phyloP scores from a whole-genome alignment of 2,797 vertebrate genomes.

The Gymnoscopelus microlampas region DNA sequence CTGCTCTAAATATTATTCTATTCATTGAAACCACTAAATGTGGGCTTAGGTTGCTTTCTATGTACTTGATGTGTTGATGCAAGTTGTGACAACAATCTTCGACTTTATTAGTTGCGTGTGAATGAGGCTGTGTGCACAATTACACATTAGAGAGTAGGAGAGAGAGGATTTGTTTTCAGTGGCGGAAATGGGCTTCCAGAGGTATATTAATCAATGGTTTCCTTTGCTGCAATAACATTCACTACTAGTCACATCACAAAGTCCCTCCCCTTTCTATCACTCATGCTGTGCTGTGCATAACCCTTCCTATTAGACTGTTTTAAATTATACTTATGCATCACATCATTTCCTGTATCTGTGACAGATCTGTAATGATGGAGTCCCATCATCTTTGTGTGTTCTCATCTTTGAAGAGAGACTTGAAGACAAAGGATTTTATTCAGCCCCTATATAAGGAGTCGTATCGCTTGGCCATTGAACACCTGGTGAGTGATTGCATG shows the following conservation, averaged over 20 bases:
- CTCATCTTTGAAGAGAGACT: slow-evolving; percentile 88
- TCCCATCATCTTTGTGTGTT: slow-evolving; percentile 83
- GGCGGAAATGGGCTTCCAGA: no score
- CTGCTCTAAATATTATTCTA: no score
- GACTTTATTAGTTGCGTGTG: no score
- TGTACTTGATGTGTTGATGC: no score
- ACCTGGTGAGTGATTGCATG: slow-evolving; percentile 78
- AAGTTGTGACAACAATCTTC: no score
- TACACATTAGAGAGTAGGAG: no score
- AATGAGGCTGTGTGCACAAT: no score
- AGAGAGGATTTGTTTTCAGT: no score
- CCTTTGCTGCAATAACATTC: background rate
- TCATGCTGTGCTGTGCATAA: background rate
- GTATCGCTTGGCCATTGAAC: slow-evolving; percentile 92
- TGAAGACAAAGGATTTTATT: slow-evolving; percentile 86
- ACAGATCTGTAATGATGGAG: slow-evolving; percentile 82
- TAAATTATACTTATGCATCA: slow-evolving; percentile 16
- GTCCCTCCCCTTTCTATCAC: background rate
- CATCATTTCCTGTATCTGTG: slow-evolving; percentile 28
- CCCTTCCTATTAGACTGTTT: slow-evolving; percentile 12
- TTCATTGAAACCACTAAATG: no score
- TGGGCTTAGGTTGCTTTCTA: no score
- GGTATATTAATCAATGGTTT: background rate
- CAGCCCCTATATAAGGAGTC: slow-evolving; percentile 93
- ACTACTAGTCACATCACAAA: background rate